A percentile compares a stretch with the other conserved stretches of the same genome.
Evolutionary conservation across 2,888 invertebrate genomes (phyloP).

Genomic region (Lepeophtheirus nordmannii): DNA sequence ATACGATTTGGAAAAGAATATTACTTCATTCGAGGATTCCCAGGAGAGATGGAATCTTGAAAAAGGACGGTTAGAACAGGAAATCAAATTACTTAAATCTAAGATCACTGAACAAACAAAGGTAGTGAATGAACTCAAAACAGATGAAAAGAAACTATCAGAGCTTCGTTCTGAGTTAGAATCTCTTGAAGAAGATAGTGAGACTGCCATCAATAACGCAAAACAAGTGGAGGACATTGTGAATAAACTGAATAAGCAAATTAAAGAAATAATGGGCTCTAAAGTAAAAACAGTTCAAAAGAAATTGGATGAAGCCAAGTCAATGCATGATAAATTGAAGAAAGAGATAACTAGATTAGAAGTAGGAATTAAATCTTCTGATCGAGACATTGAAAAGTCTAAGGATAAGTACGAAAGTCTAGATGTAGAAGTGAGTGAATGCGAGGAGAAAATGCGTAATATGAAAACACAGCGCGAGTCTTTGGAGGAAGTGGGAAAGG

Average conservation of each 20-base stretch:
- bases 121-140: conserved; percentile 35
- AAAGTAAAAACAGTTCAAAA: conserved; percentile 55
- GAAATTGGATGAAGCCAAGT: conserved; percentile 47
- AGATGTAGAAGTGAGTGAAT: conserved; percentile 51
- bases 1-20: too few species aligned
- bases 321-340: conserved; percentile 49
- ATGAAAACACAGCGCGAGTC: conserved; percentile 29
- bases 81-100: background rate
- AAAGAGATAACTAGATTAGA: conserved; percentile 23
- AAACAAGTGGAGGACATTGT: conserved; percentile 48
- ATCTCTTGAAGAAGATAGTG: conserved; percentile 49
- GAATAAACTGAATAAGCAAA: conserved; percentile 47
- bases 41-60: background rate
- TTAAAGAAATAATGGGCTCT: conserved; percentile 49
- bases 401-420: conserved; percentile 57
- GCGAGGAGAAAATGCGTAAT: conserved; percentile 45
- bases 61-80: background rate
- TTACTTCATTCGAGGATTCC: too few species aligned
- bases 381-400: conserved; percentile 54
- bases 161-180: conserved; percentile 48
- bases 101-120: conserved; percentile 6
- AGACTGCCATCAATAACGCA: conserved; percentile 45
- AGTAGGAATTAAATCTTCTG: conserved; percentile 29
- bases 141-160: conserved; percentile 41
- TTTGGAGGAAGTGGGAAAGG: conserved; percentile 30